Conservation (phyloP, 1,140 invertebrate genomes). For the Kradibia gibbosae region DNA sequence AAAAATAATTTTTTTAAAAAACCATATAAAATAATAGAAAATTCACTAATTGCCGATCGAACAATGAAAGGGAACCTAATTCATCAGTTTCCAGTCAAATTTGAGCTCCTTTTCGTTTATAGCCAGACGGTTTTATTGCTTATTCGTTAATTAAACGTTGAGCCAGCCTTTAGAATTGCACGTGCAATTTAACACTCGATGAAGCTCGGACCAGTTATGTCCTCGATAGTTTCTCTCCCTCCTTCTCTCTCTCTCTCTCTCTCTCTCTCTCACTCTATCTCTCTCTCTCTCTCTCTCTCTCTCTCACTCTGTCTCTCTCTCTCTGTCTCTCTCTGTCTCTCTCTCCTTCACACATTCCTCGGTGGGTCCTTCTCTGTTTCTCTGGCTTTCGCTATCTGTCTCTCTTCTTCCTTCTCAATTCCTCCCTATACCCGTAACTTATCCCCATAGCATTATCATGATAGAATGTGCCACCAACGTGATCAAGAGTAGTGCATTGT, state of each 20-base stretch:
- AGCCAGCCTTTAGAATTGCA: slow-evolving; percentile 47
- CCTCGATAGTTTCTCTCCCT: slow-evolving; percentile 2
- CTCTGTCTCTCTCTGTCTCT: slow-evolving; percentile 19
- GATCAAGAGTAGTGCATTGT: slow-evolving; percentile 29
- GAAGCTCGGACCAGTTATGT: slow-evolving; percentile 49
- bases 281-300: not conserved
- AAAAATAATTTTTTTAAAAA: no score
- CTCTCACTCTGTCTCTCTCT: slow-evolving; percentile 17
- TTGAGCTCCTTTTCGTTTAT: slow-evolving; percentile 33
- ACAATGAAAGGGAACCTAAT: slow-evolving; percentile 44
- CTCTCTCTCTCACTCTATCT: slow-evolving; percentile 15
- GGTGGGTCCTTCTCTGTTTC: no score
- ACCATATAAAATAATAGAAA: slow-evolving; percentile 34
- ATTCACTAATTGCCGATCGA: slow-evolving; percentile 43
- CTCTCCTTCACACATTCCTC: slow-evolving; percentile 13
- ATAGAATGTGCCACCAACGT: slow-evolving; percentile 31
- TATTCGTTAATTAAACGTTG: slow-evolving; percentile 53
- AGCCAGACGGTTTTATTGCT: slow-evolving; percentile 48
- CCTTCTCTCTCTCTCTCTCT: slow-evolving; percentile 10
- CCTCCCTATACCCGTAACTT: slow-evolving; percentile 16
- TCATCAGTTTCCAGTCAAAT: slow-evolving; percentile 48
- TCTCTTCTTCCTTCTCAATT: slow-evolving; percentile 9
- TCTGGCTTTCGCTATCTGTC: not conserved
- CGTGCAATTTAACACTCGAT: slow-evolving; percentile 52
- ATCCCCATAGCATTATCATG: slow-evolving; percentile 19